Percentiles rank a stretch among this genome's conserved stretches.
Conservation (phyloP, 2,113 vertebrate genomes). For the Microtus ochrogaster region DNA sequence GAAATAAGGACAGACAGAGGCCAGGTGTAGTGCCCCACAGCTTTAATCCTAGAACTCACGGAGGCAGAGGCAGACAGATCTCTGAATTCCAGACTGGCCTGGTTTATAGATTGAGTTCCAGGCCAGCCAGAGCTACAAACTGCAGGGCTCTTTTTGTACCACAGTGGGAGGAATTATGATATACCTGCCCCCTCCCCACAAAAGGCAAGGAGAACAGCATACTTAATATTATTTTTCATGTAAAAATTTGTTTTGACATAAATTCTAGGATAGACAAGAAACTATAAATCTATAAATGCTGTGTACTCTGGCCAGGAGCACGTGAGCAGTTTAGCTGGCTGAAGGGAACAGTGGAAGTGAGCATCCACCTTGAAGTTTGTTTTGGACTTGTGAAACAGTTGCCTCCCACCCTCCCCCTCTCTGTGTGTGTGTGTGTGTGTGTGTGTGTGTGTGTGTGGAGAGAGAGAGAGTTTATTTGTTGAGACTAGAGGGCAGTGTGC, state of each 20-base stretch:
- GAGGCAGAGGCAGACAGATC: not conserved
- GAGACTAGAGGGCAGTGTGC: not conserved
- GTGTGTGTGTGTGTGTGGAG: not conserved
- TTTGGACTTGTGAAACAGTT: not conserved
- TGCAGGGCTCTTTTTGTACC: not conserved
- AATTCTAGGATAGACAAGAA: not conserved
- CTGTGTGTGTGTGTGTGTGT: not conserved
- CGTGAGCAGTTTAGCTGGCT: not conserved
- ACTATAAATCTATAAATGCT: not conserved
- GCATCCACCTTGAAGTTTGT: not conserved
- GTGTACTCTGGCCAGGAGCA: not conserved
- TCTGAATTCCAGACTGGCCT: not conserved
- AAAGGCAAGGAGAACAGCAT: not conserved
- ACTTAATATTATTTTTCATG: not conserved
- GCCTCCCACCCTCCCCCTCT: accelerated
- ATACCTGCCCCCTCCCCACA: too few species aligned
- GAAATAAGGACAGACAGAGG: not conserved
- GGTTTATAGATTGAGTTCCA: not conserved
- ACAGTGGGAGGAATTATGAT: not conserved
- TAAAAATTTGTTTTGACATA: not conserved
- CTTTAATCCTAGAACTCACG: not conserved
- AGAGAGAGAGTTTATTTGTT: not conserved
- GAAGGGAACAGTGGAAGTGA: not conserved
- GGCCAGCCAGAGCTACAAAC: not conserved
- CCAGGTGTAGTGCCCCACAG: not conserved